Evolutionary conservation across 2,888 invertebrate genomes (phyloP), one percentile per base, ranked within the genome.

Genomic region (Watsonalla cultraria): DNA sequence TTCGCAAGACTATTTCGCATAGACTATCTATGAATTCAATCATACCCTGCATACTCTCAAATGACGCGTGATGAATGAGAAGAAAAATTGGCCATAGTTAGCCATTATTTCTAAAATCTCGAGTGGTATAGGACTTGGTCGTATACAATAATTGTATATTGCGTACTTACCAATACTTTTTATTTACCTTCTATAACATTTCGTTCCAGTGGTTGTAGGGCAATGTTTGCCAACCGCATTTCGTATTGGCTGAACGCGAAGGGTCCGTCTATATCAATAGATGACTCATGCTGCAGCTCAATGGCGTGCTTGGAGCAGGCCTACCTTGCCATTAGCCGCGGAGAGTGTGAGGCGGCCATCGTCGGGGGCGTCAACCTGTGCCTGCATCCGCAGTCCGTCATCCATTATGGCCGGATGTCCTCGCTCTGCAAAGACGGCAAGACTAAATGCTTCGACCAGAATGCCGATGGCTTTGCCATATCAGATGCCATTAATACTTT

Each of bases 281-380:
- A 88, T 59, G 66, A 72, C 24, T 69, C 76, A 0, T 84, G 84
- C 66, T 76, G 82, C 66, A 82, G 84, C 47, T 78, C 82, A 0
- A 59, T 71, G 0, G 68, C 62, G 0, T 84, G 84, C 0, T 53
- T 85, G 24, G 76, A 83, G 51, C 74, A 76, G 54, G 86, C 82
- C 0, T 81, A 72, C 56, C 65, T 66, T n/a, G 82, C 80, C 0
- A 62, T 86, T 0, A 57, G 56, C 0, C 64, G 72, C 0, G 85
- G 85, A 0, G 78, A 80, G 9, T 83, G 85, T 50, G 86, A 84
- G 8, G 79, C 83, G 0, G 94, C 94, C 11, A 84, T 94, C 39
- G 93, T 94, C 6, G 93, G 92, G 2, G 94, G 93, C 1, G 78
- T 88, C 13, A 92, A 91, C 62, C 66, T 94, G 11, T 92, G 92